These are phyloP conservation scores for Drosophila willistoni DNA, from an alignment of 1,140 invertebrate genomes.

Conservation along the genomic window DNA sequence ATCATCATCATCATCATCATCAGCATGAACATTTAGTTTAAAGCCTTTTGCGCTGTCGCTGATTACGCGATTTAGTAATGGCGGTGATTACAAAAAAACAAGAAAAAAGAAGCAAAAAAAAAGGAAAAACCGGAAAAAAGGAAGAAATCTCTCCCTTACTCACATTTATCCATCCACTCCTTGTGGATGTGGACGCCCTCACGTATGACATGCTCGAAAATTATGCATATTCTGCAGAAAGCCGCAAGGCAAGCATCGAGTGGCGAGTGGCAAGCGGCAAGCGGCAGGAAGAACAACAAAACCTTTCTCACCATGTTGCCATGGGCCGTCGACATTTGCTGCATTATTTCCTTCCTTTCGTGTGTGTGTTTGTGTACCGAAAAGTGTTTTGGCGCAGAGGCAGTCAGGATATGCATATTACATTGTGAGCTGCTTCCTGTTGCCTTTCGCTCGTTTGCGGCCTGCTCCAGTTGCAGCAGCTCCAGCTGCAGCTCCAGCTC, in stretches of 20 bases:
- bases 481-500: neutral
- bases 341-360: slow-evolving; percentile 73
- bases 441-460: slow-evolving; percentile 15
- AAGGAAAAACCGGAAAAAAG: neutral
- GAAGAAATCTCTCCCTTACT: slow-evolving; percentile 13
- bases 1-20: slow-evolving; percentile 16
- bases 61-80: slow-evolving; percentile 77
- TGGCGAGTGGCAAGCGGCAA: slow-evolving; percentile 20
- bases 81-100: slow-evolving; percentile 73
- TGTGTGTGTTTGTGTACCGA: slow-evolving; percentile 24
- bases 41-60: slow-evolving; percentile 59
- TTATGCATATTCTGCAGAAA: slow-evolving; percentile 78
- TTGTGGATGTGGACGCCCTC: slow-evolving; percentile 28
- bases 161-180: no score
- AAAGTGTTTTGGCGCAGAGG: slow-evolving; percentile 61
- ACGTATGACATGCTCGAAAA: slow-evolving; percentile 75
- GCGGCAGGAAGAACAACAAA: slow-evolving; percentile 37
- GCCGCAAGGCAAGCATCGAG: slow-evolving; percentile 16
- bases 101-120: neutral
- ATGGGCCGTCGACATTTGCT: slow-evolving; percentile 61
- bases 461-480: neutral
- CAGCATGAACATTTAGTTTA: slow-evolving; percentile 58
- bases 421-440: slow-evolving; percentile 59
- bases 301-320: slow-evolving; percentile 39
- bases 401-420: slow-evolving; percentile 75